phyloP scores from a whole-genome alignment of 2,888 invertebrate genomes.

The Spialia ferax region DNA sequence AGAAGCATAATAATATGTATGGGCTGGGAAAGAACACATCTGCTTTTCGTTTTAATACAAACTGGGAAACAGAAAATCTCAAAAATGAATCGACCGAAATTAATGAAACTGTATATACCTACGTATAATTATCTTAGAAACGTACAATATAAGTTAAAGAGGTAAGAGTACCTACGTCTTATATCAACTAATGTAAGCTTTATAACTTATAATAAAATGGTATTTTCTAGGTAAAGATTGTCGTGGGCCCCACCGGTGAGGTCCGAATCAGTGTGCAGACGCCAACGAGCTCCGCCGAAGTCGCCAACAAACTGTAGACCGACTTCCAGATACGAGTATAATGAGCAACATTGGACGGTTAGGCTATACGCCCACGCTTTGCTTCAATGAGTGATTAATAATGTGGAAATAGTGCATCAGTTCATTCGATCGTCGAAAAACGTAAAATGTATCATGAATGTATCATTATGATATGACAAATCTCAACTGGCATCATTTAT shows the following conservation, averaged over 20 bases:
- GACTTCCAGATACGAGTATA: too few species aligned
- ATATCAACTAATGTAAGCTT: too few species aligned
- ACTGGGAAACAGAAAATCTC: too few species aligned
- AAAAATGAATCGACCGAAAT: too few species aligned
- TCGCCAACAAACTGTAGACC: conserved; percentile 30
- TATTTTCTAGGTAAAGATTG: conserved; percentile 74
- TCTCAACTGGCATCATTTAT: background rate
- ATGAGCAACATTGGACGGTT: conserved; percentile 8
- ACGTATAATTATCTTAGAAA: too few species aligned
- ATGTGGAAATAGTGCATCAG: background rate
- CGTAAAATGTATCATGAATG: background rate
- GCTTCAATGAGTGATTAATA: background rate
- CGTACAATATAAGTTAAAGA: too few species aligned
- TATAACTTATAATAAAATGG: background rate
- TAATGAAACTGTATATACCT: too few species aligned
- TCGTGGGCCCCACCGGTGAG: conserved; percentile 72
- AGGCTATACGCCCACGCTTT: conserved; percentile 10
- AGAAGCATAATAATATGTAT: too few species aligned
- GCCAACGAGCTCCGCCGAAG: conserved; percentile 52
- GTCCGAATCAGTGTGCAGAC: conserved; percentile 70
- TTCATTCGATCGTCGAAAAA: background rate
- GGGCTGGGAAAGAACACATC: too few species aligned
- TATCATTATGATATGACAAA: too few species aligned
- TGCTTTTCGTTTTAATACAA: too few species aligned
- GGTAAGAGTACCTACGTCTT: too few species aligned